These are phyloP conservation scores for Escarpia spicata DNA, from an alignment of 2,888 invertebrate species.

Conservation along the genomic window DNA sequence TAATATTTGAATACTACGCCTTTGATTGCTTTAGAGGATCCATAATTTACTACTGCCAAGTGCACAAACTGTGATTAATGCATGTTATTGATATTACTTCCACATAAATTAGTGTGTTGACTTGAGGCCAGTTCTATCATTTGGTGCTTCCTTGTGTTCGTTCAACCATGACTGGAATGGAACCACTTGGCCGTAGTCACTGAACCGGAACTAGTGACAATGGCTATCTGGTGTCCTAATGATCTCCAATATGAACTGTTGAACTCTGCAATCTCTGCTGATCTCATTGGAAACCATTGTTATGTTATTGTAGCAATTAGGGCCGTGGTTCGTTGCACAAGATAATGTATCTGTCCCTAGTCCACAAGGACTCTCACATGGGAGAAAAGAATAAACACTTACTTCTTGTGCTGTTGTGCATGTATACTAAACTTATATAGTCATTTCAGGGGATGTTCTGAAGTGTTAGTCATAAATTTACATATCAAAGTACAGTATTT, in stretches of 20 bases:
- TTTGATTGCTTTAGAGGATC: no score
- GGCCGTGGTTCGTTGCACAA: background rate
- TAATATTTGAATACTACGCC: no score
- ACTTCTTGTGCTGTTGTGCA: no score
- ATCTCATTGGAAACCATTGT: constrained; percentile 6
- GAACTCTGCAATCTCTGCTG: background rate
- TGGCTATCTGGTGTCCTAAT: background rate
- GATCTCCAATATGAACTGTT: background rate
- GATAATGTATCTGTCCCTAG: background rate
- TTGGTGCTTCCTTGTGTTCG: background rate
- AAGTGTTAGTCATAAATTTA: no score
- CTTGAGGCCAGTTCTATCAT: background rate
- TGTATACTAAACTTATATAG: no score
- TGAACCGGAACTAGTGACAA: background rate
- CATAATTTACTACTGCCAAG: no score
- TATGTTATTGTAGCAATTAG: background rate
- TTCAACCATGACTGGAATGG: background rate
- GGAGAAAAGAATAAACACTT: no score
- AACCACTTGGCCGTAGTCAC: background rate
- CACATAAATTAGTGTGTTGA: background rate
- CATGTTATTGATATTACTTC: constrained; percentile 8
- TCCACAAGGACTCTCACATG: background rate
- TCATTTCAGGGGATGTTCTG: no score
- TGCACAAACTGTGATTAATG: background rate
- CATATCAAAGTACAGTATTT: no score